Base-by-base conservation (phyloP, 2,797 vertebrate species). In the Catamblyrhynchus diadema region DNA sequence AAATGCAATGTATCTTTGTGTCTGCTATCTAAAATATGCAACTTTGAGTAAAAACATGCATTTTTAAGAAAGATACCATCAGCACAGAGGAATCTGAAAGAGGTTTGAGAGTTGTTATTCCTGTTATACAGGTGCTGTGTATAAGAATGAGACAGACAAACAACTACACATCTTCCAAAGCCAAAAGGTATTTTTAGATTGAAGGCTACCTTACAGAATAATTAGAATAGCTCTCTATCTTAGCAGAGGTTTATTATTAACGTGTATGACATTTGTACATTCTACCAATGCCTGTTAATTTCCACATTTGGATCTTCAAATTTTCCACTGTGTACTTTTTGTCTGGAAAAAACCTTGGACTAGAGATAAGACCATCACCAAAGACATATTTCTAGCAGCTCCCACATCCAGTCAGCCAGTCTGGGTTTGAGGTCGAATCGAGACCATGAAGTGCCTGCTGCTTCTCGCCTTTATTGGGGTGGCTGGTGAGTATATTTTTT, bases 391-490 rank as follows among this genome's bases (percentile, higher is more conserved):
- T 81, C 50, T 80, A 93, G 72, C 62, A n/a, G 67, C 84, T 85
- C 74, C 9, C 4, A 3, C 25, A 5, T 57, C 18, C 71, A 67
- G 6, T 69, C 42, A 4, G 4, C 25, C 65, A 8, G 4, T 13
- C 42, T 33, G 67, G 33, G 47, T 35, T 33, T 16, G 57, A 71
- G 30, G 44, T 16, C 14, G n/a, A 24, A 75, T 61, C 78, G 35
- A 32, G 28, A 97, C 45, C 87, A 97, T 98, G 97, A 97, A 97
- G 23, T 69, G 79, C 50, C 35, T 97, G 16, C 92, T 96, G 72
- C 60, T 97, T 56, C 17, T 95, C 9, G 14, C 96, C 73, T 88
- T 95, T 41, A 32, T 97, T 53, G 91, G 93, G 9, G 89, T 51
- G 60, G 90, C 82, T 54, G 78, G 95, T 92, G 64, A 97, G 94